Evolutionary conservation across 1,140 invertebrate genomes (phyloP), one percentile per base, ranked within the genome.

Genomic region (Drosophila nebulosa): DNA sequence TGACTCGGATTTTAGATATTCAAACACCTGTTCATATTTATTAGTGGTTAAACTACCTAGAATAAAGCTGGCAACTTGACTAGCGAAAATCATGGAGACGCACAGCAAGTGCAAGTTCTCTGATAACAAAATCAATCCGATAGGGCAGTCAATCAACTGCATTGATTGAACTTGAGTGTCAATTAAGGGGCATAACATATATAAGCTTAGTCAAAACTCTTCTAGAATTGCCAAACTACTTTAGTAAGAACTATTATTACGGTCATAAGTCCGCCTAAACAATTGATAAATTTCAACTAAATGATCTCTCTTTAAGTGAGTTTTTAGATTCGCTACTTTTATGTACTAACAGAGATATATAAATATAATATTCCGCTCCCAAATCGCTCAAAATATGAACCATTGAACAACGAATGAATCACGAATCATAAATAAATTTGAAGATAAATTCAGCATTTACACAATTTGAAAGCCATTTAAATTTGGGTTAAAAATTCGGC

Each of bases 1-100:
- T 32, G 30, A 12, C n/a, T 24, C 24, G 42, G 16, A 2, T 14
- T 16, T 14, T 50, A 55, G 24, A 35, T 60, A 30, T 64, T 75
- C 67, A 65, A 64, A 67, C 78, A 77, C 68, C 81, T 85, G 73
- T 64, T 67, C 42, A 9, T 67, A 77, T 84, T 77, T 72, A 69
- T 70, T 84, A 67, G 52, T 51, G 35, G 46, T 66, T 36, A 26
- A 73, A 69, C 68, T 64, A 60, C 32, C 71, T 50, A 67, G 64
- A 61, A 65, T 62, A 50, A 32, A 67, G 18, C 62, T 74, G 62
- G 14, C 55, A 18, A 64, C 22, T 30, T 10, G 56, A 56, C 56
- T 55, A 52, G 26, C 22, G 12, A 46, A 21, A 30, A 71, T 72
- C 68, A 72, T 64, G 39, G n/a, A 21, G 39, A 18, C 2, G 1